These are phyloP conservation scores for Dugesia japonica DNA, from an alignment of 2,888 invertebrate genomes.

Conservation along the genomic window DNA sequence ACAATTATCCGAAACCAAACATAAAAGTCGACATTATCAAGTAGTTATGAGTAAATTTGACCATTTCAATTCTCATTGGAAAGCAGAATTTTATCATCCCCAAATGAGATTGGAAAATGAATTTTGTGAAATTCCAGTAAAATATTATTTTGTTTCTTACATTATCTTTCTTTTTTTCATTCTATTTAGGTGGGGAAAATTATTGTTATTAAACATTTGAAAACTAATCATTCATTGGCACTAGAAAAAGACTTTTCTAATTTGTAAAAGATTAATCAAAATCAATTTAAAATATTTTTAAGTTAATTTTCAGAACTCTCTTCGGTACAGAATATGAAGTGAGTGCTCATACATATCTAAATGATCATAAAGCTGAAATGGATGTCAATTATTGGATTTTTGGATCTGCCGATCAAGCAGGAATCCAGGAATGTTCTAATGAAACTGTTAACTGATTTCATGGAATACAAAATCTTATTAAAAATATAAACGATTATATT, in stretches of 20 bases:
- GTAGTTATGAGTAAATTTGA: conserved; percentile 40
- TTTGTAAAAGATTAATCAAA: conserved; percentile 36
- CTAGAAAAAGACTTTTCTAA: conserved; percentile 40
- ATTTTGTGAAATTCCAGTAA: conserved; percentile 42
- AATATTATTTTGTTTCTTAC: too few relatives aligned
- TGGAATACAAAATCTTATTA: too few relatives aligned
- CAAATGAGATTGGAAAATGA: conserved; percentile 43
- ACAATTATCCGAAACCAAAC: conserved; percentile 36
- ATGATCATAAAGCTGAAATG: conserved; percentile 44
- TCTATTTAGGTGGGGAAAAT: conserved; percentile 4
- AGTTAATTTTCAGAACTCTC: conserved; percentile 39
- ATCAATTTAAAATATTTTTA: background rate
- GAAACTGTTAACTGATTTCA: too few relatives aligned
- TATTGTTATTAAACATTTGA: conserved; percentile 41
- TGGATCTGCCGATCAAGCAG: background rate
- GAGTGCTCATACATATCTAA: conserved; percentile 41
- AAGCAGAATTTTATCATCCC: conserved; percentile 42
- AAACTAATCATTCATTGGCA: conserved; percentile 43
- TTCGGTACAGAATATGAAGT: conserved; percentile 45
- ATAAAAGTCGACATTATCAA: conserved; percentile 43
- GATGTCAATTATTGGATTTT: conserved; percentile 45
- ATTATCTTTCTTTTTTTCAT: background rate
- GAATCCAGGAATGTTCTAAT: background rate
- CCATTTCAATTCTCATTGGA: conserved; percentile 42
- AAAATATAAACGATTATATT: too few relatives aligned